These are phyloP conservation scores for Crocidura indochinensis DNA, from an alignment of 2,797 vertebrate genomes.

Conservation along the genomic window DNA sequence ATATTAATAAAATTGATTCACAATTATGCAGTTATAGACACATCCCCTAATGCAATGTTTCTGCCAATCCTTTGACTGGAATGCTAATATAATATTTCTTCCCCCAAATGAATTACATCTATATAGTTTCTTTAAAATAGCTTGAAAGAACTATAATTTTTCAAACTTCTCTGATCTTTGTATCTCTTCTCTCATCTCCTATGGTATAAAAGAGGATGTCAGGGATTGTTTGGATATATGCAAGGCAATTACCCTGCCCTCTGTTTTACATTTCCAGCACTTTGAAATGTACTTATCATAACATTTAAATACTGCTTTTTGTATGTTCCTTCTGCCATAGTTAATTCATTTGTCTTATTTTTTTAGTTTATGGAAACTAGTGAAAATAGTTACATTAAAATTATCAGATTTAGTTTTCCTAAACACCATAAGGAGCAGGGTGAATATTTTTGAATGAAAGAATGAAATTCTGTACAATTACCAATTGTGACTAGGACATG, in stretches of 20 bases:
- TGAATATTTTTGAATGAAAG: constrained; percentile 28
- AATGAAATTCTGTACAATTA: constrained; percentile 19
- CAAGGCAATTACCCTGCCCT: no score
- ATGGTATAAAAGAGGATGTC: no score
- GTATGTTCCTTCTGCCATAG: neutral
- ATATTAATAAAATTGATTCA: neutral
- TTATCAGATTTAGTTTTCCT: constrained; percentile 40
- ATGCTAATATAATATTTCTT: neutral
- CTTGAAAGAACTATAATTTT: neutral
- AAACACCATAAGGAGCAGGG: neutral
- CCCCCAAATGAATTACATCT: neutral
- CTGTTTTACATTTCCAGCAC: neutral
- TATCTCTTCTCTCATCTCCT: neutral
- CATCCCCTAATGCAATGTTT: neutral
- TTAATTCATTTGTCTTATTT: constrained; percentile 31
- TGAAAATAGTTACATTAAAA: neutral
- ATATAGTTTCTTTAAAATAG: neutral
- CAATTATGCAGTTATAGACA: neutral
- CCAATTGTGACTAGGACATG: neutral
- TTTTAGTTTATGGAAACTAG: neutral
- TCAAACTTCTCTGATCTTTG: neutral
- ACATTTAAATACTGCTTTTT: constrained; percentile 11
- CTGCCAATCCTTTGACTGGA: neutral
- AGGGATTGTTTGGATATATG: neutral
- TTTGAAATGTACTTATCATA: neutral